Evolutionary conservation across 1,140 invertebrate species (phyloP), one percentile per base, ranked within the genome.

Genomic region (Drosophila suzukii): DNA sequence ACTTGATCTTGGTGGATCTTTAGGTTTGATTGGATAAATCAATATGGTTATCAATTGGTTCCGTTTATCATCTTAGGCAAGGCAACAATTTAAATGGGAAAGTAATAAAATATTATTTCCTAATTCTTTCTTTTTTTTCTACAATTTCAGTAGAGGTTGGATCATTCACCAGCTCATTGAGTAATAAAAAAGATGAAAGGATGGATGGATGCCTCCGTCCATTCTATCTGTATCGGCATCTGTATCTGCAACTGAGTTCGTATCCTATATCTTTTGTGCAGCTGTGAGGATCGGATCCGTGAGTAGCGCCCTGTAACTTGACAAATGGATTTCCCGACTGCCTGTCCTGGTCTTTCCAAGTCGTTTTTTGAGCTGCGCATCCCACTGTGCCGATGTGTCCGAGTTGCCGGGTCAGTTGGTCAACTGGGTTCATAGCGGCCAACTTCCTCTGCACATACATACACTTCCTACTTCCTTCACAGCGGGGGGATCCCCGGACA

Each of bases 391-490:
- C 46, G 43, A 15, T 79, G 82, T 59, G 78, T 49, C 43, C 41
- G 30, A 30, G 24, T 46, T 15, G 56, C 32, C 47, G 10, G 24
- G 34, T 53, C 60, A 41, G 54, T 50, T 51, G 51, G 70, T 46
- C 75, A 60, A 59, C 71, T 75, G 54, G 49, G 36, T 36, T 46
- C 39, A 30, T 41, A 65, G 57, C 50, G 43, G 38, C 38, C 43
- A 57, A 88, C 78, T 80, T 88, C 83, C 83, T 75, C 58, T 62
- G 61, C 78, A 1, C 32, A 34, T 34, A 1, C 32, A 34, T 34
- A 54, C 57, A 80, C 67, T 89, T 89, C 85, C 81, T 78, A 90
- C 81, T 89, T 89, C 81, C 77, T 81, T 74, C 77, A 53, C 77
- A 66, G 70, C 70, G 36, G 76, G 81, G 65, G 13, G 39, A 43